A percentile compares a stretch with the other conserved stretches of the same genome.
phyloP scores from a whole-genome alignment of 1,140 invertebrate genomes.

The Manduca sexta region DNA sequence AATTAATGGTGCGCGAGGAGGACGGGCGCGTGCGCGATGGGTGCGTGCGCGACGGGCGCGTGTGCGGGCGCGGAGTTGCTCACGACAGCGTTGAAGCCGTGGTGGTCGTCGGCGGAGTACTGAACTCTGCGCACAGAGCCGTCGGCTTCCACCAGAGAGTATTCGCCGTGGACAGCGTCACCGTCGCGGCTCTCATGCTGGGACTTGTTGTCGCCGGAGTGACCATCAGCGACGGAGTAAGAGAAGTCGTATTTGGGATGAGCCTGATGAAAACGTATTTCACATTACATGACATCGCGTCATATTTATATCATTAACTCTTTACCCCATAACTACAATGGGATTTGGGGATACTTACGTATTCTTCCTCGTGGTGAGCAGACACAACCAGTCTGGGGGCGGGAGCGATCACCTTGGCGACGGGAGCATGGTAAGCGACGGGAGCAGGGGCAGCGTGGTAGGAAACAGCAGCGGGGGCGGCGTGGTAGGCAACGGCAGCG shows the following conservation, averaged over 20 bases:
- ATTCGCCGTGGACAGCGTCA: conserved; percentile 24
- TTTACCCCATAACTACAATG: too few relatives aligned
- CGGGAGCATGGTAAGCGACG: conserved; percentile 6
- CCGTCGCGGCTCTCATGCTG: not conserved
- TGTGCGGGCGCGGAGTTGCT: conserved; percentile 72
- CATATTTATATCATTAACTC: too few relatives aligned
- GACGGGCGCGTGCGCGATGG: conserved; percentile 40
- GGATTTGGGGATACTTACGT: conserved; percentile 7
- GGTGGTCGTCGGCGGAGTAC: conserved; percentile 23
- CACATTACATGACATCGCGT: too few relatives aligned
- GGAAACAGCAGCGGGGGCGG: conserved; percentile 1
- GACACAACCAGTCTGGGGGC: not conserved
- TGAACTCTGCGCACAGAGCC: conserved; percentile 24
- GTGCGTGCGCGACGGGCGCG: conserved; percentile 42
- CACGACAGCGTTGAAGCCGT: conserved; percentile 76
- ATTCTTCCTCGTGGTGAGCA: conserved; percentile 23
- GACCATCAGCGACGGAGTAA: conserved; percentile 28
- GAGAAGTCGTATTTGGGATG: conserved; percentile 19
- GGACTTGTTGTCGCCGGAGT: conserved; percentile 11
- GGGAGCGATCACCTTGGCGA: not conserved
- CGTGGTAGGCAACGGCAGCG: conserved; percentile 29
- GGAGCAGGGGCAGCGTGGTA: conserved; percentile 10
- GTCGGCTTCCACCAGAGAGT: conserved; percentile 24
- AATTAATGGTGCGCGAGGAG: conserved; percentile 26
- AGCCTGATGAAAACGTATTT: too few relatives aligned